These are phyloP conservation scores for Indri indri DNA, from an alignment of 2,113 vertebrate genomes.

Conservation along the genomic window DNA sequence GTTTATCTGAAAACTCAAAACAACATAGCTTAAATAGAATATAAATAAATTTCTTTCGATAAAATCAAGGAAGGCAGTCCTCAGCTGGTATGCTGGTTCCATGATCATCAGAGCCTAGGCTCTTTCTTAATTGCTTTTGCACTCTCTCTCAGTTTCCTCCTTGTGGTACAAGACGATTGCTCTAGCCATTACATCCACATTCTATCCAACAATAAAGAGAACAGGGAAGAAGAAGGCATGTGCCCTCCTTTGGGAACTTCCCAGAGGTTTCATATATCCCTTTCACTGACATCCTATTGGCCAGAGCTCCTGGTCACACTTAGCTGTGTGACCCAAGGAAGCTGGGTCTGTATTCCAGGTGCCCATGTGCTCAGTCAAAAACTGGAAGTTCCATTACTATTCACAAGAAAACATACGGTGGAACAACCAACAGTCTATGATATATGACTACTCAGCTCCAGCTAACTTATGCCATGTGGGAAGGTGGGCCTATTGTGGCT, in stretches of 20 bases:
- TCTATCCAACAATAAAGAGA: neutral
- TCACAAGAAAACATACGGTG: neutral
- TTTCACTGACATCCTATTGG: neutral
- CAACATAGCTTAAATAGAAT: neutral
- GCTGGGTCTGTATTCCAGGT: neutral
- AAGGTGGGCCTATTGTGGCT: neutral
- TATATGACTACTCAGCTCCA: neutral
- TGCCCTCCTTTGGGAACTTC: neutral
- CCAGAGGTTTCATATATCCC: neutral
- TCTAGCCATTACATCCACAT: neutral
- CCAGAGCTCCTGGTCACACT: neutral
- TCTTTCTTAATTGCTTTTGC: neutral
- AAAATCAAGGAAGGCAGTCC: neutral
- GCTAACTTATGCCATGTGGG: neutral
- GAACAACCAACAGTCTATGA: neutral
- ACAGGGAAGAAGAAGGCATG: neutral
- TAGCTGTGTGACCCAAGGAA: neutral
- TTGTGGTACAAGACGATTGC: neutral
- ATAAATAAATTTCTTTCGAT: neutral
- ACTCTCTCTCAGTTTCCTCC: neutral
- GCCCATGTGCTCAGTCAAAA: neutral
- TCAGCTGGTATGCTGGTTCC: neutral
- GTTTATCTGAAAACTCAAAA: conserved; percentile 20
- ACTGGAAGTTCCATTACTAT: neutral
- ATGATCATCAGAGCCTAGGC: neutral